Evolutionary conservation across 2,113 vertebrate species (phyloP).

Genomic region (Pagrus major): DNA sequence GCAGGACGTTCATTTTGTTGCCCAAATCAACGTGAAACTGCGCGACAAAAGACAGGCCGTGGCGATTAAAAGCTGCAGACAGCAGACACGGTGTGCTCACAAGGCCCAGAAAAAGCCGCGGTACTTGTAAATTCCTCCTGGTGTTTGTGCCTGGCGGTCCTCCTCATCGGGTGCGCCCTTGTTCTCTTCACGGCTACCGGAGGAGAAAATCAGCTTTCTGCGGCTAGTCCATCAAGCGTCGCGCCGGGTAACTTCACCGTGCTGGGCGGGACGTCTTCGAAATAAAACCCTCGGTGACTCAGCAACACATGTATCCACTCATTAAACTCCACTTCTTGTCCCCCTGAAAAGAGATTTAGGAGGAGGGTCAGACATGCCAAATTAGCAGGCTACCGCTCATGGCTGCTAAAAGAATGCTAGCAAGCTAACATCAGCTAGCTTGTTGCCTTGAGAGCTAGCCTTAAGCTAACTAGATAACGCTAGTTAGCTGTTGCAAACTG

Average conservation of each 20-base stretch:
- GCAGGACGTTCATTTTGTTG: constrained; percentile 64
- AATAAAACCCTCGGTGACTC: constrained; percentile 56
- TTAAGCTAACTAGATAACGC: constrained; percentile 65
- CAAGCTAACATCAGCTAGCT: constrained; percentile 71
- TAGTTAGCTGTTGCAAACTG: constrained; percentile 62
- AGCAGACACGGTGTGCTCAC: neutral
- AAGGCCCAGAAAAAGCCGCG: constrained; percentile 62
- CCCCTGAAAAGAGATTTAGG: constrained; percentile 80
- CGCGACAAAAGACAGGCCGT: constrained; percentile 17
- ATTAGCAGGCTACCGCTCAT: constrained; percentile 70
- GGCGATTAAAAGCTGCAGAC: constrained; percentile 11
- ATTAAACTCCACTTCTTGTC: constrained; percentile 71
- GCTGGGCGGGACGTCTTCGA: constrained; percentile 30
- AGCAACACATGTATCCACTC: constrained; percentile 66
- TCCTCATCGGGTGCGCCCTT: constrained; percentile 77
- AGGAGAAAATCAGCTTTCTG: constrained; percentile 64
- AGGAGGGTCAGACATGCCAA: constrained; percentile 77
- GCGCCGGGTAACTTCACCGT: constrained; percentile 45
- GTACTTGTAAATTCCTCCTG: constrained; percentile 63
- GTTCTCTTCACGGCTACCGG: constrained; percentile 66
- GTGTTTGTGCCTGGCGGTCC: constrained; percentile 66
- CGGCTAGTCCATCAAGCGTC: constrained; percentile 66
- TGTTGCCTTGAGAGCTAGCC: constrained; percentile 56
- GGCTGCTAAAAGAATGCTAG: constrained; percentile 70
- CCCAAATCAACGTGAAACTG: constrained; percentile 29